Evolutionary conservation across 2,797 vertebrate species (phyloP).

Genomic region (Falco berigora): DNA sequence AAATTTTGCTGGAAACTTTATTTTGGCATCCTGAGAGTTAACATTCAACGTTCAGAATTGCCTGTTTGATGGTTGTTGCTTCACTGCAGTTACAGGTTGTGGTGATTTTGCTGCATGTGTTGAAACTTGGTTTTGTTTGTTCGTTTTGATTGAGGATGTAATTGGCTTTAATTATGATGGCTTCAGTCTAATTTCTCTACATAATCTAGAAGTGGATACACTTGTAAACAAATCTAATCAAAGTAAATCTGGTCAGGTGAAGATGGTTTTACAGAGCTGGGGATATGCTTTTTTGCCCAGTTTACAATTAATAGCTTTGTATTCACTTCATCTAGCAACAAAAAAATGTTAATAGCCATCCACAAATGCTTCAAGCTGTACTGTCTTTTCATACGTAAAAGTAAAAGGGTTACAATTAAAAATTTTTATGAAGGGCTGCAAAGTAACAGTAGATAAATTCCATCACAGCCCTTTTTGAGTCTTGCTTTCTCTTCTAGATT

Average conservation of each 20-base stretch:
- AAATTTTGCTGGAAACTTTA: background rate
- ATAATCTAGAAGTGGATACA: slow-evolving; percentile 15
- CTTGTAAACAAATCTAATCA: background rate
- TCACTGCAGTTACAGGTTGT: background rate
- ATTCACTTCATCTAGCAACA: background rate
- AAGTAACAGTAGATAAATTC: background rate
- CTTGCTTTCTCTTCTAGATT: slow-evolving; percentile 44
- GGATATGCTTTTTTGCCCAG: background rate
- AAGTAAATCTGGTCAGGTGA: background rate
- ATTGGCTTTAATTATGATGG: background rate
- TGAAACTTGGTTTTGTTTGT: background rate
- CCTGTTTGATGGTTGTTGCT: background rate
- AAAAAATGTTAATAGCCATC: background rate
- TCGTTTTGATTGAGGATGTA: background rate
- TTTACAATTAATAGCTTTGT: background rate
- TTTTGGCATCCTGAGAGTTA: background rate
- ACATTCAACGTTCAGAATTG: background rate
- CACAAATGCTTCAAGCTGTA: background rate
- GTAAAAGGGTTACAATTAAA: background rate
- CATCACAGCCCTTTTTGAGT: background rate
- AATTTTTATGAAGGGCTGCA: background rate
- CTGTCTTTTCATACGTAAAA: background rate
- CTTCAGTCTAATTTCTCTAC: background rate
- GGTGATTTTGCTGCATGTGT: background rate
- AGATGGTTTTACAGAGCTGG: background rate